phyloP scores from a whole-genome alignment of 2,113 vertebrate genomes.

The Carlito syrichta region DNA sequence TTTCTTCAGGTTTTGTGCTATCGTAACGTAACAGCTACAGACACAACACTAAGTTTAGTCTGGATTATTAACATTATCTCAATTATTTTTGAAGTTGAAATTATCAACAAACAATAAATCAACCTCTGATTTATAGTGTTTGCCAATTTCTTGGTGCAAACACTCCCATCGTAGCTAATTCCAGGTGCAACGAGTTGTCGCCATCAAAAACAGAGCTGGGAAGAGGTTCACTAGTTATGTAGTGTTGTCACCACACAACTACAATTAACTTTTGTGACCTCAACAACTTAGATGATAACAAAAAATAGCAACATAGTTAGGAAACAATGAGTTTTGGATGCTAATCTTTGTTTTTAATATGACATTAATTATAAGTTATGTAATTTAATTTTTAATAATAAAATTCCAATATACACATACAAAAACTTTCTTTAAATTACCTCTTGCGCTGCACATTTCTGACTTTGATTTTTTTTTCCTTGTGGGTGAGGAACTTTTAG shows the following conservation, averaged over 20 bases:
- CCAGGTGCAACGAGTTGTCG: not conserved
- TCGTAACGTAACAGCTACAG: not conserved
- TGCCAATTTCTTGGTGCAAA: not conserved
- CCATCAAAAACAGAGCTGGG: not conserved
- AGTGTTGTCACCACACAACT: not conserved
- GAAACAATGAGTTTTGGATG: not conserved
- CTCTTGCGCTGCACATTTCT: not conserved
- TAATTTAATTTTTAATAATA: not conserved
- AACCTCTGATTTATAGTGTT: not conserved
- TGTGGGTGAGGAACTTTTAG: not conserved
- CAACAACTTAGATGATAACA: not conserved
- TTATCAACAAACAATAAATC: not conserved
- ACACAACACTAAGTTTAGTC: not conserved
- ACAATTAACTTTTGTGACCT: not conserved
- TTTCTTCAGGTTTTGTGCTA: not conserved
- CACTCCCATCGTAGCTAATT: not conserved
- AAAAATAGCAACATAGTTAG: not conserved
- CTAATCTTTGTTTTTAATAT: not conserved
- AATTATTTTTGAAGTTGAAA: not conserved
- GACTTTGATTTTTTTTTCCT: not conserved
- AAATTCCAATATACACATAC: not conserved
- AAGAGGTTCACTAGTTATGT: not conserved
- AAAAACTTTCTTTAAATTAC: not conserved
- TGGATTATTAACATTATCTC: not conserved
- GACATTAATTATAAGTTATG: not conserved